These are phyloP conservation scores for Acholoe squamosa DNA, from an alignment of 2,888 invertebrate genomes.

Conservation along the genomic window DNA sequence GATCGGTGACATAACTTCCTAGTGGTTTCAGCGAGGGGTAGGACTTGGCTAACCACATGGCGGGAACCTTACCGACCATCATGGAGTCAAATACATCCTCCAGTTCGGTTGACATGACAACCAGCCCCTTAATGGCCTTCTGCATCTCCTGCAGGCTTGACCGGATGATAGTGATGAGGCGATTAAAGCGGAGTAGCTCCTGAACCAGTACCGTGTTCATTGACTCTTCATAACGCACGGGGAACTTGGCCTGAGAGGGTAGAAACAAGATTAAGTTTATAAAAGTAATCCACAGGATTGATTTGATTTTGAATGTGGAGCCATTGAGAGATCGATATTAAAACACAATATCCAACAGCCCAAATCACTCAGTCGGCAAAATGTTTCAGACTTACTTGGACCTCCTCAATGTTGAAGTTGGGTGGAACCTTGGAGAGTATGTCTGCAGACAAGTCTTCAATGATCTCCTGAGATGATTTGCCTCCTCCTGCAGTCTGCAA, in stretches of 20 bases:
- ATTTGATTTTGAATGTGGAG: background rate
- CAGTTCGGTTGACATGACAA: constrained; percentile 82
- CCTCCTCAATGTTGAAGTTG: constrained; percentile 81
- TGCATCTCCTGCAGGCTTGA: constrained; percentile 80
- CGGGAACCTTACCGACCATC: constrained; percentile 83
- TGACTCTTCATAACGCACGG: constrained; percentile 82
- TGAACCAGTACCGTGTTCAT: constrained; percentile 83
- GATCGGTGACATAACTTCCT: constrained; percentile 82
- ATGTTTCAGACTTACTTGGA: constrained; percentile 77
- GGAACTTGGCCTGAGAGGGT: constrained; percentile 79
- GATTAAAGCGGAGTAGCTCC: constrained; percentile 82
- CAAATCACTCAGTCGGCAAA: background rate
- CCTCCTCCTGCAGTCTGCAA: constrained; percentile 79
- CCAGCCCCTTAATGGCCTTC: constrained; percentile 79
- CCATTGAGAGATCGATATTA: background rate
- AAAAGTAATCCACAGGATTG: background rate
- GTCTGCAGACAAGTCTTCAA: constrained; percentile 81
- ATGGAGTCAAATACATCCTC: constrained; percentile 83
- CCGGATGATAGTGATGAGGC: constrained; percentile 79
- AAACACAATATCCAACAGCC: background rate
- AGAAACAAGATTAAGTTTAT: background rate
- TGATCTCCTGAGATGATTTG: constrained; percentile 81
- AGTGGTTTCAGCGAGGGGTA: constrained; percentile 83
- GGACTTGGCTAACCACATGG: constrained; percentile 82
- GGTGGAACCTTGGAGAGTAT: constrained; percentile 81